Evolutionary conservation across 1,140 invertebrate species (phyloP), one percentile per base, ranked within the genome.

Genomic region (Grapholita molesta): DNA sequence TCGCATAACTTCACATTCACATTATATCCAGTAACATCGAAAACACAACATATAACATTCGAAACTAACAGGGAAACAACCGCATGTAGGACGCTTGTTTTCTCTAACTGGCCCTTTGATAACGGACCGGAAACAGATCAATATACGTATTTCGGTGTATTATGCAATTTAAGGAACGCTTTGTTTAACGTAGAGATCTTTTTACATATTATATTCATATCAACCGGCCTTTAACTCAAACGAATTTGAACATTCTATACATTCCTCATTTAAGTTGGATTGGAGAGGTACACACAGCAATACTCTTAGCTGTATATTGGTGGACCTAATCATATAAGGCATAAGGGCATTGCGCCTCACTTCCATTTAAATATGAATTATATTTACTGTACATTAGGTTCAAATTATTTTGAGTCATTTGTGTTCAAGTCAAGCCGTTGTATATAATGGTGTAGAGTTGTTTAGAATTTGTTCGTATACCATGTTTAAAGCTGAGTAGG

Each of bases 401-500:
- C n/a, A n/a, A n/a, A n/a, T n/a, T n/a, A n/a, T n/a, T n/a, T n/a
- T n/a, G n/a, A n/a, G n/a, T n/a, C n/a, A n/a, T n/a, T n/a, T n/a
- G 28, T 30, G 28, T 30, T 3, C 28, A 30, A 30, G 7, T 3
- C 5, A 35, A 3, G 33, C 9, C 2, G 5, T 3, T 9, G 2
- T 11, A 35, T 2, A 21, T 30, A 3, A 30, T 30, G 3, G 28
- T 30, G 28, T 65, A 71, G 67, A 67, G 12, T 55, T 66, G 38
- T 65, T 70, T n/a, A 65, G 67, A 67, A 70, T 55, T 42, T 72
- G 64, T 57, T 73, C 66, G 53, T 74, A 73, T 71, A 68, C 65
- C 67, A 66, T 52, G 33, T 71, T 80, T 88, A 90, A 18, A 90
- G 76, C 71, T 89, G 87, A 4, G 88, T 91, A 11, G 87, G 89